These are phyloP conservation scores for Pachyuromys duprasi DNA, from an alignment of 2,797 vertebrate genomes.

Conservation along the genomic window DNA sequence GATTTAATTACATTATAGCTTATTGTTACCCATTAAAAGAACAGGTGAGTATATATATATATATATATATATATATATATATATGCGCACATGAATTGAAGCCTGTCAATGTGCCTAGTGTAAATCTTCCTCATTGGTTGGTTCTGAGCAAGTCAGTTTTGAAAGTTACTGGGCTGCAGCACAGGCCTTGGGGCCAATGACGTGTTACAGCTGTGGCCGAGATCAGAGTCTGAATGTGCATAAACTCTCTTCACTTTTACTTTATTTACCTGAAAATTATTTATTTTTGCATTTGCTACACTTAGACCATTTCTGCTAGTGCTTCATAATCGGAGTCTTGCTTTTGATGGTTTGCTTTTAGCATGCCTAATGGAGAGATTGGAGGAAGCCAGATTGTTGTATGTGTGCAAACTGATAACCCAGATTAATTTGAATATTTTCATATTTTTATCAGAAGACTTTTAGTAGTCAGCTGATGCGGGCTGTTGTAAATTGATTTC, in stretches of 20 bases:
- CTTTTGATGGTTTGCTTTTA: neutral
- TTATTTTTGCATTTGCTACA: neutral
- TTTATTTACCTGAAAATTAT: slow-evolving; percentile 36
- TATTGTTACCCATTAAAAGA: neutral
- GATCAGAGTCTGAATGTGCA: neutral
- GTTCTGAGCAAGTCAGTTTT: slow-evolving; percentile 29
- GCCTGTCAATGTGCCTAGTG: neutral
- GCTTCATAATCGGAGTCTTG: neutral
- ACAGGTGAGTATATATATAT: neutral
- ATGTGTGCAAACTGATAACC: neutral
- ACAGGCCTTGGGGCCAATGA: neutral
- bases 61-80: too few relatives aligned
- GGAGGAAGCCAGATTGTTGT: neutral
- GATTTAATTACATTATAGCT: neutral
- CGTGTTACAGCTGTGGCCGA: neutral
- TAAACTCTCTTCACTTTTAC: neutral
- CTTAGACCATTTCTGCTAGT: neutral
- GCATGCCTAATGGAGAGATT: neutral
- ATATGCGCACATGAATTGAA: neutral
- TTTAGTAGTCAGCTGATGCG: neutral
- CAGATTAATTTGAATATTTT: slow-evolving; percentile 19
- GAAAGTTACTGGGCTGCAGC: neutral
- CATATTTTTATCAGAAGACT: slow-evolving; percentile 31
- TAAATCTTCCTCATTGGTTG: slow-evolving; percentile 16
- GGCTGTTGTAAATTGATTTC: neutral